Base-by-base conservation (phyloP, 1,140 invertebrate species). In the Drosophila nasuta region DNA sequence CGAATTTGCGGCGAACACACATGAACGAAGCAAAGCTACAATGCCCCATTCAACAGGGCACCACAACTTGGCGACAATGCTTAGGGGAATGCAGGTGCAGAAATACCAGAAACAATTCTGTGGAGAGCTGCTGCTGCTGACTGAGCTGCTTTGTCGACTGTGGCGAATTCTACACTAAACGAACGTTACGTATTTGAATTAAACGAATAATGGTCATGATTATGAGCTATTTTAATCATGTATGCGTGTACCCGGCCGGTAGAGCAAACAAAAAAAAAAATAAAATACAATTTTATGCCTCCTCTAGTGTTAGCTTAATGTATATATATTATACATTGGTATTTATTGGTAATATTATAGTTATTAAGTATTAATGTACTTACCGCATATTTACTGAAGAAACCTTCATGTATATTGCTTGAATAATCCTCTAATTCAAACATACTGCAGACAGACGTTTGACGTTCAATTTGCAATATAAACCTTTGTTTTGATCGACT, bases 391-490 rank as follows among this genome's bases (percentile, higher is more conserved):
- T 92, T 92, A 67, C 75, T 92, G 74, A 92, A 89, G 60, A 92
- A 90, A 33, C 91, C 82, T 67, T 92, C 92, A 67, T 92, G 91
- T 59, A 91, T 92, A 43, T 91, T 75, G 69, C 82, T 88, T 25
- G 91, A 91, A 70, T 90, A 91, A 74, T 92, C 92, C 76, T 92
- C 92, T 41, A 92, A 69, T 78, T 92, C 91, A 64, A 92, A 92
- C 92, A 92, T 92, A 45, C 79, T 79, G 38, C 63, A 57, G 20
- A 56, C 43, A 41, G 38, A 41, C 11, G 5, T 33, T 33, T 33
- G 35, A 38, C 35, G 35, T 51, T 57, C 59, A 43, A 15, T 60
- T 46, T 38, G 17, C 8, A 54, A 67, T 64, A 66, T 75, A 51
- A 35, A 51, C 65, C 88, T 89, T 89, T 81, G 85, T 89, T 88